Percentiles rank a stretch among this genome's conserved stretches.
Evolutionary conservation across 2,113 vertebrate genomes (phyloP).

Genomic region (Zosterops hypoxanthus): DNA sequence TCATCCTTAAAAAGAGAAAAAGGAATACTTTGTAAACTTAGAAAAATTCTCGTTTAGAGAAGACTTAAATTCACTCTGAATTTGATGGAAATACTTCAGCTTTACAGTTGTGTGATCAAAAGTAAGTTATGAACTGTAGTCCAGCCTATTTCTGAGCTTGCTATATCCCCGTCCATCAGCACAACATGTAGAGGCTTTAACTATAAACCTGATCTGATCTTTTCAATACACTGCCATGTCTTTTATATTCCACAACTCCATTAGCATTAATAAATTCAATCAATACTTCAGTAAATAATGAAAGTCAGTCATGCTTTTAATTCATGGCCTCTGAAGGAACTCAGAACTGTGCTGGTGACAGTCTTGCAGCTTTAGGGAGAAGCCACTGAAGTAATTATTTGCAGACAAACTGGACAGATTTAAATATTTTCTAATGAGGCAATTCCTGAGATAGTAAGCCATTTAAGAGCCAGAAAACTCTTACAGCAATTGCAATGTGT

Average conservation of each 20-base stretch:
- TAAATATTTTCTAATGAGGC: background rate
- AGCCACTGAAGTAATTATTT: background rate
- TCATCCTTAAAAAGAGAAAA: background rate
- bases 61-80: background rate
- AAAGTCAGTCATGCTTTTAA: background rate
- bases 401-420: background rate
- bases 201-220: background rate
- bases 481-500: background rate
- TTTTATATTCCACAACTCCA: background rate
- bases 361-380: background rate
- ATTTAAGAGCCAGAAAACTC: background rate
- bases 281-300: conserved; percentile 10
- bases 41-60: background rate
- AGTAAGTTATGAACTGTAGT: background rate
- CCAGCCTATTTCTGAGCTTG: background rate
- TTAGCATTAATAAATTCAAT: conserved; percentile 2
- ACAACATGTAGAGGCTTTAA: background rate
- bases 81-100: background rate
- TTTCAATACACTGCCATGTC: background rate
- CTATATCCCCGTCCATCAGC: background rate
- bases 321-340: background rate
- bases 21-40: background rate
- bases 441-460: background rate
- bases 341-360: background rate
- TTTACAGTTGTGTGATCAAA: background rate